Evolutionary conservation across 2,113 vertebrate genomes (phyloP).

Genomic region (Atractosteus spatula): DNA sequence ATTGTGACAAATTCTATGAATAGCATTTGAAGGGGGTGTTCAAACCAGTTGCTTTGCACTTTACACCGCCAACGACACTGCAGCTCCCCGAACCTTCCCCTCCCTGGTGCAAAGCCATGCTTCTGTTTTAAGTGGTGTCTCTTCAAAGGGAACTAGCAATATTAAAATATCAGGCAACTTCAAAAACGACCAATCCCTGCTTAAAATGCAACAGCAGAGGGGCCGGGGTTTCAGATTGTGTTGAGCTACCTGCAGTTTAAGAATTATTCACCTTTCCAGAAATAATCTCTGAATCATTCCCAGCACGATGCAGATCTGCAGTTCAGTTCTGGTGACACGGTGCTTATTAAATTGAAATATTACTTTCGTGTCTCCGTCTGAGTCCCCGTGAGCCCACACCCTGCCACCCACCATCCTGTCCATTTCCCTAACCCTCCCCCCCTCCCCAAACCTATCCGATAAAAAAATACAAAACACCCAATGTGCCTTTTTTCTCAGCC

Average conservation of each 20-base stretch:
- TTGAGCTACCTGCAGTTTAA: conserved; percentile 20
- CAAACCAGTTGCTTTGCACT: not conserved
- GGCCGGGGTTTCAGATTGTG: conserved; percentile 13
- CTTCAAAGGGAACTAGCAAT: not conserved
- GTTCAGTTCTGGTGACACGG: conserved; percentile 74
- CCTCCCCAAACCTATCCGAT: not conserved
- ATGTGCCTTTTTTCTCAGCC: conserved; percentile 74
- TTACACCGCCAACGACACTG: no score
- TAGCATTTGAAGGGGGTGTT: not conserved
- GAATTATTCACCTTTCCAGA: conserved; percentile 52
- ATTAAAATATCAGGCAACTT: conserved; percentile 45
- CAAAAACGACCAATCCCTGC: not conserved
- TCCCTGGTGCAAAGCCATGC: no score
- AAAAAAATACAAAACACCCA: conserved; percentile 39
- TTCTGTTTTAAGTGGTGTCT: not conserved
- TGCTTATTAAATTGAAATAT: conserved; percentile 79
- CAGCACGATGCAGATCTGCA: conserved; percentile 74
- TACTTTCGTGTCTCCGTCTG: conserved; percentile 71
- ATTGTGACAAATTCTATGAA: no score
- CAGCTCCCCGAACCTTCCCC: no score
- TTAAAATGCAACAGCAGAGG: conserved; percentile 7
- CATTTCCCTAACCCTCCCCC: conserved; percentile 2
- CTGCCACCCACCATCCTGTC: conserved; percentile 9
- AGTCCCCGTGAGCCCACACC: conserved; percentile 5
- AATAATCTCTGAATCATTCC: conserved; percentile 68